phyloP scores from a whole-genome alignment of 1,140 invertebrate genomes.

The Nylanderia fulva region DNA sequence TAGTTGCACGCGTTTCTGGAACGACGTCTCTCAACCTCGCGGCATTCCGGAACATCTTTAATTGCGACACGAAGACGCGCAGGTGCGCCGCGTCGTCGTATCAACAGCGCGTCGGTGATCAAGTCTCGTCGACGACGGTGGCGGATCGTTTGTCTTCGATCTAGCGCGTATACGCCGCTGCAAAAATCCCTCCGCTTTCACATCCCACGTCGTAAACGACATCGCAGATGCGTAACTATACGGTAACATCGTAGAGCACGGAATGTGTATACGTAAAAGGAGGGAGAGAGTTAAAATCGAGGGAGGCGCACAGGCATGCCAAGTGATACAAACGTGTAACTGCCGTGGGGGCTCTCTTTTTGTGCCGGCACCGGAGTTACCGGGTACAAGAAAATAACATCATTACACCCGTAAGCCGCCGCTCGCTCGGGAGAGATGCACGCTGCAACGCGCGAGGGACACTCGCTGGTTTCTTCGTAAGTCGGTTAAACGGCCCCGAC shows the following conservation, averaged over 20 bases:
- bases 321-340: constrained; percentile 74
- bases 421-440: constrained; percentile 15
- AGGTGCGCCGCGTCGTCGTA: constrained; percentile 56
- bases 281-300: constrained; percentile 67
- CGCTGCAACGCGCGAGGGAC: constrained; percentile 21
- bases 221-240: constrained; percentile 73
- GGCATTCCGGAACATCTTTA: constrained; percentile 74
- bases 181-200: constrained; percentile 54
- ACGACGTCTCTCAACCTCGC: constrained; percentile 61
- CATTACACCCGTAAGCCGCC: constrained; percentile 75
- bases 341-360: constrained; percentile 72
- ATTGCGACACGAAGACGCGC: constrained; percentile 62
- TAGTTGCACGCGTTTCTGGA: constrained; percentile 40
- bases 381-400: constrained; percentile 81
- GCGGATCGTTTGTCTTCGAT: constrained; percentile 64
- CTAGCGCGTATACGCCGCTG: constrained; percentile 67
- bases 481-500: constrained; percentile 35
- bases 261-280: constrained; percentile 65
- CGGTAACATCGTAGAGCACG: constrained; percentile 71
- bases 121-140: background rate
- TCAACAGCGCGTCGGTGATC: constrained; percentile 35
- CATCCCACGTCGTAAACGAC: constrained; percentile 57
- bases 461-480: constrained; percentile 45
- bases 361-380: constrained; percentile 69
- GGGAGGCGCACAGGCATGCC: constrained; percentile 72